Conservation (phyloP, 2,888 invertebrate species). For the Exephanes ischioxanthus region DNA sequence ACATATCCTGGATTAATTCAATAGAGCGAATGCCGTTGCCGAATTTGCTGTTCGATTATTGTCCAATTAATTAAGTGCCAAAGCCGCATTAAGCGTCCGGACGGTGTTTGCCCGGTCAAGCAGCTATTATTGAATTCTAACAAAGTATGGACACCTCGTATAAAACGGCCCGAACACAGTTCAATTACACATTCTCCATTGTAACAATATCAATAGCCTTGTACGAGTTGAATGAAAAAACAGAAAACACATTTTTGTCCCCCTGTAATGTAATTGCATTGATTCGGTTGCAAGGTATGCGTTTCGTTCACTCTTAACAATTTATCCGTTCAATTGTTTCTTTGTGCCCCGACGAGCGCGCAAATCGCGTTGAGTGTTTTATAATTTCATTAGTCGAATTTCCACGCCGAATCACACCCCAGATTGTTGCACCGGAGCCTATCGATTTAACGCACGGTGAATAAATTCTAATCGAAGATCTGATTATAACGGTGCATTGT, state of each 20-base stretch:
- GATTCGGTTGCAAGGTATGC: not conserved
- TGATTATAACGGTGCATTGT: slow-evolving; percentile 48
- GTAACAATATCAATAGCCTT: not conserved
- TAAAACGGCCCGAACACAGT: not conserved
- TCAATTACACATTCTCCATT: slow-evolving; percentile 6
- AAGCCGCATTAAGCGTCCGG: slow-evolving; percentile 2
- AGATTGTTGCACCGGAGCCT: not conserved
- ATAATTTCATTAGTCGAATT: slow-evolving; percentile 35
- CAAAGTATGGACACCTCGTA: not conserved
- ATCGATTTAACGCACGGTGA: slow-evolving; percentile 39
- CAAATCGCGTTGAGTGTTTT: slow-evolving; percentile 3
- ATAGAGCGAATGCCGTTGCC: not conserved
- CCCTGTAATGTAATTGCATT: not conserved
- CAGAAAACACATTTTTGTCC: not conserved
- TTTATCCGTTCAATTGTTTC: slow-evolving; percentile 13
- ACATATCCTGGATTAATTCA: slow-evolving; percentile 18
- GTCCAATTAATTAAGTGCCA: slow-evolving; percentile 26
- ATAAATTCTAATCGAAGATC: slow-evolving; percentile 57
- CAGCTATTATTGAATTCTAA: slow-evolving; percentile 28
- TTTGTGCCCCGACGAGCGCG: not conserved
- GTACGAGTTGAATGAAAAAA: not conserved
- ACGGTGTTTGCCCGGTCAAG: not conserved
- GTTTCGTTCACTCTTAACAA: not conserved
- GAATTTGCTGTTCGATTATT: slow-evolving; percentile 16
- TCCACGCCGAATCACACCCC: not conserved